phyloP scores from a whole-genome alignment of 2,888 invertebrate species.

The Xylota segnis region DNA sequence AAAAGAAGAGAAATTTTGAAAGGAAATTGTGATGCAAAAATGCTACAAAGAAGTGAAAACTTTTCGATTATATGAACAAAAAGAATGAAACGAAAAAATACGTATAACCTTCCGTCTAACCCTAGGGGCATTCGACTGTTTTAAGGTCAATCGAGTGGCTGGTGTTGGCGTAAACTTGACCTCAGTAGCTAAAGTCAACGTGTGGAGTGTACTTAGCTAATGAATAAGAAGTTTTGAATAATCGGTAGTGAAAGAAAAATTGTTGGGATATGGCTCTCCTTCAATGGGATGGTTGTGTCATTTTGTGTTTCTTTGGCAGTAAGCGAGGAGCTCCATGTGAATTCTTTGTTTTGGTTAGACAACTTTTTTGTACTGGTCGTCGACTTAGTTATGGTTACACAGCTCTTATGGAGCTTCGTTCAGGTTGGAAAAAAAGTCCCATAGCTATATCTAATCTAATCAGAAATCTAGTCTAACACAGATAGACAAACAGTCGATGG shows the following conservation, averaged over 20 bases:
- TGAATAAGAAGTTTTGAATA: background rate
- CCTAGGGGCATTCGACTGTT: constrained; percentile 3
- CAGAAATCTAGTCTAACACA: too few relatives aligned
- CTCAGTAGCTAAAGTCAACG: constrained; percentile 6
- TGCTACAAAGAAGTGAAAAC: constrained; percentile 40
- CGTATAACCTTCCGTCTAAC: constrained; percentile 27
- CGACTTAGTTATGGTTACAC: too few relatives aligned
- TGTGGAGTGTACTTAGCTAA: constrained; percentile 4
- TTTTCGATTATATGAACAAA: constrained; percentile 2
- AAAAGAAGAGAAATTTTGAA: constrained; percentile 37
- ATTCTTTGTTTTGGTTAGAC: too few relatives aligned
- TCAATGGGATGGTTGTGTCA: background rate
- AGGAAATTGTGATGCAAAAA: constrained; percentile 39
- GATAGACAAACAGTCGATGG: too few relatives aligned
- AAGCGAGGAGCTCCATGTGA: too few relatives aligned
- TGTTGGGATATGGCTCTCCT: background rate
- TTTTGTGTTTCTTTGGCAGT: too few relatives aligned
- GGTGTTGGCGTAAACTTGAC: constrained; percentile 42
- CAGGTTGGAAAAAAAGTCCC: too few relatives aligned
- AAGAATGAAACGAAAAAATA: background rate
- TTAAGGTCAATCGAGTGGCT: constrained; percentile 12
- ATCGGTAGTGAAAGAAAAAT: background rate
- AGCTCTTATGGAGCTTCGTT: too few relatives aligned
- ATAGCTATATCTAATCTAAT: too few relatives aligned
- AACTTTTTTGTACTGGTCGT: too few relatives aligned